Percentiles rank a stretch among this genome's conserved stretches.
These are phyloP conservation scores for Dipus sagitta DNA, from an alignment of 2,797 vertebrate species.

Conservation along the genomic window DNA sequence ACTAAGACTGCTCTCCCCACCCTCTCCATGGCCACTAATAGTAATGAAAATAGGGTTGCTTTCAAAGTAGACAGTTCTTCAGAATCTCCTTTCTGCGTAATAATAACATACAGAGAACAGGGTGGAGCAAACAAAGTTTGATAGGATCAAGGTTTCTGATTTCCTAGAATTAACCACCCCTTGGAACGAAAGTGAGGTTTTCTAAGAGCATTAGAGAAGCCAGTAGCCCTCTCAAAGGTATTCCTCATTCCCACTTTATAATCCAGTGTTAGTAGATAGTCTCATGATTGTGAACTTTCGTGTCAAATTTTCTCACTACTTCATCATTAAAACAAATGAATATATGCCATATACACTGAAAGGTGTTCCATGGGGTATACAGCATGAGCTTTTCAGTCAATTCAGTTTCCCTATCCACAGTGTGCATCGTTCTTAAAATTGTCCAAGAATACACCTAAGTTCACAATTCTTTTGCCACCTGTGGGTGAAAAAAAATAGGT, in stretches of 20 bases:
- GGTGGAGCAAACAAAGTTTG: not conserved
- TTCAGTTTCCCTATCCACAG: not conserved
- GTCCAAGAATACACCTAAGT: not conserved
- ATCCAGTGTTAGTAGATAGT: constrained; percentile 20
- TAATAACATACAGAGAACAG: not conserved
- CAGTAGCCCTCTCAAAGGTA: not conserved
- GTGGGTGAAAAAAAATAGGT: not conserved
- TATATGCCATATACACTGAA: not conserved
- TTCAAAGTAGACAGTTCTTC: not conserved
- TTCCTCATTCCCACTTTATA: not conserved
- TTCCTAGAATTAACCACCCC: not conserved
- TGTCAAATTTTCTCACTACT: constrained; percentile 29
- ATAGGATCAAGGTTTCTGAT: not conserved
- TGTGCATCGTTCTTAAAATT: constrained; percentile 5
- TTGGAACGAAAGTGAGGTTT: not conserved
- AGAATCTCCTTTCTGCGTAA: constrained; percentile 18
- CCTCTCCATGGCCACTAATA: not conserved
- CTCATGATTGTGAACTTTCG: not conserved
- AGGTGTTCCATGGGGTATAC: not conserved
- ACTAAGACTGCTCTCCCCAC: not conserved
- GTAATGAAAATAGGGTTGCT: not conserved
- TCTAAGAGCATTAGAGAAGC: not conserved
- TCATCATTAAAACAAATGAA: not conserved
- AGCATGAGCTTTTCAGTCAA: not conserved
- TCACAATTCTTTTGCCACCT: not conserved